phyloP scores from a whole-genome alignment of 2,797 vertebrate genomes.

The Macropus fuliginosus region DNA sequence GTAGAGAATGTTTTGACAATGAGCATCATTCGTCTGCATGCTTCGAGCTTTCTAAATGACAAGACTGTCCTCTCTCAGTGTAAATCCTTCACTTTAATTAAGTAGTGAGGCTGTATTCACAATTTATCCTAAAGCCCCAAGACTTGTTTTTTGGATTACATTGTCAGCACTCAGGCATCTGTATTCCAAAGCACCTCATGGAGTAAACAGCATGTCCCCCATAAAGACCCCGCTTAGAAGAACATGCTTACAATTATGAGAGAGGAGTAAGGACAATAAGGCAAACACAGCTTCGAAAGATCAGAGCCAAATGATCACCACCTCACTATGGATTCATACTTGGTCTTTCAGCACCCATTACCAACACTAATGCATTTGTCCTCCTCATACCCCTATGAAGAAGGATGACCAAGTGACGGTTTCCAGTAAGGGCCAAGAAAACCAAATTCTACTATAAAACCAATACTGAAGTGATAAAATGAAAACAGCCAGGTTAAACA shows the following conservation, averaged over 20 bases:
- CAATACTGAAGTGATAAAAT: constrained; percentile 49
- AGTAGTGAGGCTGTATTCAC: not conserved
- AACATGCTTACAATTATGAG: not conserved
- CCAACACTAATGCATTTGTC: constrained; percentile 8
- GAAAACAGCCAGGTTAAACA: constrained; percentile 67
- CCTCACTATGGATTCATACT: not conserved
- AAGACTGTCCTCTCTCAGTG: not conserved
- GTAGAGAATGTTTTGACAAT: not conserved
- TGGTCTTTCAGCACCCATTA: constrained; percentile 14
- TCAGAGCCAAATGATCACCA: constrained; percentile 2
- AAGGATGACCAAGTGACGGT: constrained; percentile 22
- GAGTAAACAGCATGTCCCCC: not conserved
- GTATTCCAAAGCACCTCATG: not conserved
- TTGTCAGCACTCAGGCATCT: not conserved
- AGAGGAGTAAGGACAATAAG: not conserved
- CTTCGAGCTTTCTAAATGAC: not conserved
- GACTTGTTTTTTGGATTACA: constrained; percentile 20
- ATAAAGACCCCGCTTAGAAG: constrained; percentile 3
- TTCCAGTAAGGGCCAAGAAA: not conserved
- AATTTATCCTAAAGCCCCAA: constrained; percentile 16
- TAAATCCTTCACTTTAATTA: constrained; percentile 34
- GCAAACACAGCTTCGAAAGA: constrained; percentile 21
- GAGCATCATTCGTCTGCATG: not conserved
- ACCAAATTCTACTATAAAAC: constrained; percentile 38
- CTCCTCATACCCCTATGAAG: not conserved